Conservation (phyloP, 2,888 invertebrate genomes). For the Chironomus tentans region DNA sequence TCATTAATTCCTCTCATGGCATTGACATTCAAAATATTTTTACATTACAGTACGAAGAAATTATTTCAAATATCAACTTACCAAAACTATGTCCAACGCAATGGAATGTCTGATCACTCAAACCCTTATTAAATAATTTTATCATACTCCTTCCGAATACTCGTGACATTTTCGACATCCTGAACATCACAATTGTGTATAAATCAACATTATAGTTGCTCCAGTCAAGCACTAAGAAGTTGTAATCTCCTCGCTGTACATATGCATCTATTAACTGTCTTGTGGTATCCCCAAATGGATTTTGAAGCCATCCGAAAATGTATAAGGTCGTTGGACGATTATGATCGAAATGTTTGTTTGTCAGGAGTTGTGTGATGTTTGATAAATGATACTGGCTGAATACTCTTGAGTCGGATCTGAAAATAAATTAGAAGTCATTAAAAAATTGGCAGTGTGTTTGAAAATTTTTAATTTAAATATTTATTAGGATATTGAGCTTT, state of each 20-base stretch:
- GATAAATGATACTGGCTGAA: neutral
- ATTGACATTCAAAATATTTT: neutral
- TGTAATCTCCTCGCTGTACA: constrained; percentile 15
- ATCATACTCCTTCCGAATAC: neutral
- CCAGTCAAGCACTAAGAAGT: constrained; percentile 28
- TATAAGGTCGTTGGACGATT: neutral
- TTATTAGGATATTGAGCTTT: neutral
- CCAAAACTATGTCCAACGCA: constrained; percentile 32
- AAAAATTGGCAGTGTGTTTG: too few species aligned
- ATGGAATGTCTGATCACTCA: constrained; percentile 24
- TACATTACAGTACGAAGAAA: neutral
- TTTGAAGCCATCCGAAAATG: constrained; percentile 9
- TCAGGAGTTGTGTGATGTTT: neutral
- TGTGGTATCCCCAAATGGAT: neutral
- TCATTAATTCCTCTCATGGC: neutral
- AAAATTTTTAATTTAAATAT: too few species aligned
- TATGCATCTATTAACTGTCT: constrained; percentile 3
- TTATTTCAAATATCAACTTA: neutral
- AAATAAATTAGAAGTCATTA: neutral
- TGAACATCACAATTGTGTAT: constrained; percentile 3
- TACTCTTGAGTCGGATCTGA: neutral
- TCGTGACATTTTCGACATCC: constrained; percentile 20
- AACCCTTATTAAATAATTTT: neutral
- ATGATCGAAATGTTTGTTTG: neutral
- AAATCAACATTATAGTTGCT: constrained; percentile 11